Conservation (phyloP, 2,113 vertebrate genomes). For the Pogonocichla stellata region DNA sequence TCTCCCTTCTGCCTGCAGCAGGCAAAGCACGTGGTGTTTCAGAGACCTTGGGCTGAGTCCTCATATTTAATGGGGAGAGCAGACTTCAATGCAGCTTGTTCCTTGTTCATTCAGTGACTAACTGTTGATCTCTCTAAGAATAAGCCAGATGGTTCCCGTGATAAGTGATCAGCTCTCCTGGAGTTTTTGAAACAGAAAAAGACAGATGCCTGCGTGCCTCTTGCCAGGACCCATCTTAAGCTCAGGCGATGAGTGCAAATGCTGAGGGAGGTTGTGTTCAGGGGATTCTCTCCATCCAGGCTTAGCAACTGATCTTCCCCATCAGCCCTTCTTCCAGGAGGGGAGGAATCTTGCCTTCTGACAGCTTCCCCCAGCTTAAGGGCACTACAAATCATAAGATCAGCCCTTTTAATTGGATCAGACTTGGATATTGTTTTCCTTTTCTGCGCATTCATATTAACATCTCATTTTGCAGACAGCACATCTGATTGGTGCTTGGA, state of each 20-base stretch:
- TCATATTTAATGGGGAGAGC: slow-evolving; percentile 35
- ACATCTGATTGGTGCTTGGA: background rate
- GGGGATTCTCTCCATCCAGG: slow-evolving; percentile 27
- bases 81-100: slow-evolving; percentile 52
- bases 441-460: background rate
- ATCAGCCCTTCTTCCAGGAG: background rate
- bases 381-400: background rate
- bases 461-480: background rate
- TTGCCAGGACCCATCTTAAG: slow-evolving; percentile 65
- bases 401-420: slow-evolving; percentile 4
- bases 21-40: background rate
- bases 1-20: background rate
- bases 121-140: slow-evolving; percentile 66
- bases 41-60: slow-evolving; percentile 31
- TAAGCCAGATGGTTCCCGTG: slow-evolving; percentile 62
- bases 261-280: background rate
- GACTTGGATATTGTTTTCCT: background rate
- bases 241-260: slow-evolving; percentile 13
- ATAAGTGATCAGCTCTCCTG: slow-evolving; percentile 67
- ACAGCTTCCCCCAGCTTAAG: background rate
- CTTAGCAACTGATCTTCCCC: slow-evolving; percentile 23
- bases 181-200: slow-evolving; percentile 65
- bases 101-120: slow-evolving; percentile 48
- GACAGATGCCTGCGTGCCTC: slow-evolving; percentile 61
- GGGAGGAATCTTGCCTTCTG: background rate